phyloP scores from a whole-genome alignment of 2,113 vertebrate species.

The Daboia siamensis region DNA sequence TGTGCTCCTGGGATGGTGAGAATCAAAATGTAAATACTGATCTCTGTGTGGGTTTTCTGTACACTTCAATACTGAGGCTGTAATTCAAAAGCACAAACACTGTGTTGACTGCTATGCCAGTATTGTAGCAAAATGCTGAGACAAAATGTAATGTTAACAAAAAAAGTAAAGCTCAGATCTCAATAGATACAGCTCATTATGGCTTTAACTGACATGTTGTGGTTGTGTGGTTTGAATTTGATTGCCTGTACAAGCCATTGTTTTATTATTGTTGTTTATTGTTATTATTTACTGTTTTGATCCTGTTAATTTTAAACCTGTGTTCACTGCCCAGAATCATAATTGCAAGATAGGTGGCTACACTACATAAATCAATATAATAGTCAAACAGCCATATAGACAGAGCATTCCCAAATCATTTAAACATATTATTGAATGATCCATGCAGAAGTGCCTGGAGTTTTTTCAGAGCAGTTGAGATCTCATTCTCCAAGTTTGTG shows the following conservation, averaged over 20 bases:
- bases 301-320: neutral
- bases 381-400: neutral
- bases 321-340: neutral
- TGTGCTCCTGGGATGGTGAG: neutral
- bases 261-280: neutral
- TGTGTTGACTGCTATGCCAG: neutral
- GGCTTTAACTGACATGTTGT: neutral
- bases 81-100: neutral
- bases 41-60: neutral
- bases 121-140: neutral
- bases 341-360: neutral
- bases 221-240: neutral
- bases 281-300: neutral
- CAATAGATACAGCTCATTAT: neutral
- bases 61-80: neutral
- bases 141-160: neutral
- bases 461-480: neutral
- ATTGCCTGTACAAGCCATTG: neutral
- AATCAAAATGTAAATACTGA: neutral
- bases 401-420: neutral
- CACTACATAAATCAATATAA: neutral
- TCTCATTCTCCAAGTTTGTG: neutral
- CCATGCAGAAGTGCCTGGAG: neutral
- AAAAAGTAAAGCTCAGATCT: neutral
- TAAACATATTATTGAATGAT: neutral